A percentile compares a stretch with the other conserved stretches of the same genome.
These are phyloP conservation scores for Trilocha varians DNA, from an alignment of 2,888 invertebrate species.

Conservation along the genomic window DNA sequence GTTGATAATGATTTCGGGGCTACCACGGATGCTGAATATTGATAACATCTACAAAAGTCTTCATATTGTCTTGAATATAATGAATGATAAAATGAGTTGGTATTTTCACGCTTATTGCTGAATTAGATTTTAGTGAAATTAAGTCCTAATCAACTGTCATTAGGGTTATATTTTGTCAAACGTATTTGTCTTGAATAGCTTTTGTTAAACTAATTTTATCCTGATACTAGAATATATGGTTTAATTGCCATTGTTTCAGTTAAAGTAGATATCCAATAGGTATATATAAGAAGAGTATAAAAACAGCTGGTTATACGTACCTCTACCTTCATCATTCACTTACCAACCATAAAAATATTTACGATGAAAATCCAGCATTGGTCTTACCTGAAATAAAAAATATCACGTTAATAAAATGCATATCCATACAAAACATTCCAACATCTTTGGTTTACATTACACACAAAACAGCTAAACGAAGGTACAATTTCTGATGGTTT, in stretches of 20 bases:
- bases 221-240: too few relatives aligned
- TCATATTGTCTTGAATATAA: too few relatives aligned
- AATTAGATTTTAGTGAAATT: too few relatives aligned
- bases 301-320: too few relatives aligned
- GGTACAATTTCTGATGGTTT: too few relatives aligned
- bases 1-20: conserved; percentile 24
- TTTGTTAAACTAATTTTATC: too few relatives aligned
- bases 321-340: neutral
- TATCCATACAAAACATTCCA: neutral
- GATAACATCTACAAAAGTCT: neutral
- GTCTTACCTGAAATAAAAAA: neutral
- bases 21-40: neutral
- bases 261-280: neutral
- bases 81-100: too few relatives aligned
- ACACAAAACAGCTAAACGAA: neutral
- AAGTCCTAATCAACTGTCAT: too few relatives aligned
- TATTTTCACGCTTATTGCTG: too few relatives aligned
- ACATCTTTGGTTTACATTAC: neutral
- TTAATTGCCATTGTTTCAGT: neutral
- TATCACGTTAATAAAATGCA: neutral
- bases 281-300: too few relatives aligned
- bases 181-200: too few relatives aligned
- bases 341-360: neutral
- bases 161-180: too few relatives aligned
- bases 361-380: neutral